These are phyloP conservation scores for Entelurus aequoreus DNA, from an alignment of 2,113 vertebrate species.

Conservation along the genomic window DNA sequence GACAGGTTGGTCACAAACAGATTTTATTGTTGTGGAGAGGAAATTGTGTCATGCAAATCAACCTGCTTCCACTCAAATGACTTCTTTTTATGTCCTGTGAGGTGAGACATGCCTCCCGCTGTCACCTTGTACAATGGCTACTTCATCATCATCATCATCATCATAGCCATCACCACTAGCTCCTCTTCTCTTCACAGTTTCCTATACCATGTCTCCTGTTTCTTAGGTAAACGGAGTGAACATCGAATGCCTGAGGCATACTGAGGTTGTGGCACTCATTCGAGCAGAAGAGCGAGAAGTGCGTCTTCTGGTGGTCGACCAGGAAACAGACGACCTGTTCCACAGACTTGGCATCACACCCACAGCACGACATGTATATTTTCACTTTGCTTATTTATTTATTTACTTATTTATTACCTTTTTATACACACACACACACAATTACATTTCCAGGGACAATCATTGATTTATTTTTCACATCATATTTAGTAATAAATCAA, in stretches of 20 bases:
- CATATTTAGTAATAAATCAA: no score
- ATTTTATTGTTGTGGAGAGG: slow-evolving; percentile 3
- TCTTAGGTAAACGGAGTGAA: slow-evolving; percentile 85
- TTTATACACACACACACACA: no score
- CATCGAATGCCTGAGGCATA: slow-evolving; percentile 80
- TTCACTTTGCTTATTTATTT: slow-evolving; percentile 52
- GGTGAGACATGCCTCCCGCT: neutral
- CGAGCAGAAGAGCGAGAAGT: slow-evolving; percentile 74
- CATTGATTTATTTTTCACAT: no score
- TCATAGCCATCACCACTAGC: neutral
- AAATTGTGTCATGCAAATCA: slow-evolving; percentile 29
- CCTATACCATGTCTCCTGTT: neutral
- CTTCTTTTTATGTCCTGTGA: slow-evolving; percentile 2
- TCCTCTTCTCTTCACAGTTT: neutral
- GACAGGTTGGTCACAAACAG: neutral
- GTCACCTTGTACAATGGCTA: slow-evolving; percentile 2
- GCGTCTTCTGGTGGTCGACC: slow-evolving; percentile 84
- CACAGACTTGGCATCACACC: slow-evolving; percentile 79
- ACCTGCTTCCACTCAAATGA: slow-evolving; percentile 1
- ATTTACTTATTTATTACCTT: no score
- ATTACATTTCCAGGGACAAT: no score
- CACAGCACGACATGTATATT: slow-evolving; percentile 74
- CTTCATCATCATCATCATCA: no score
- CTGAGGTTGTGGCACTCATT: slow-evolving; percentile 86
- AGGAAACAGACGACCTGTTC: slow-evolving; percentile 82